Evolutionary conservation across 2,113 vertebrate species (phyloP), one percentile per base, ranked within the genome.

Genomic region (Gavialis gangeticus): DNA sequence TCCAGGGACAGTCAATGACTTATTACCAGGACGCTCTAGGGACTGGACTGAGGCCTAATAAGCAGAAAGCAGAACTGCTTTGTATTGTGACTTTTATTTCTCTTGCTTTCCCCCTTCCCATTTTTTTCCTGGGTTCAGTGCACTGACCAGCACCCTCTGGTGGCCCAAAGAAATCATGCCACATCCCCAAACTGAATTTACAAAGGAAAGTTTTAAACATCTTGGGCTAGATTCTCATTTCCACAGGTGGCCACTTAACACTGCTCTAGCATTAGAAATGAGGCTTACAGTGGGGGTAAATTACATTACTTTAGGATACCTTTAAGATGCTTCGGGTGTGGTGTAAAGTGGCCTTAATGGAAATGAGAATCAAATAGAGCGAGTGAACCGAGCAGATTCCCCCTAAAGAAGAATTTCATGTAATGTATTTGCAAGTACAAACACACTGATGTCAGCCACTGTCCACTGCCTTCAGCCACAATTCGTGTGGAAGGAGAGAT

Each of bases 81-180:
- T 77, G 28, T 24, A 27, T 79, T 62, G 15, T 12, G 14, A 60
- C 77, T 79, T 62, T 62, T 24, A 62, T 22, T 3, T 9, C 30
- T 46, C 14, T 46, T 60, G 16, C 30, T 24, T 54, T 64, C 67
- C 64, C 76, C 12, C 62, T 21, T 27, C 75, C 21, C 46, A 17
- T 66, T 84, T 62, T 18, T 25, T 55, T 22, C 46, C 4, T 75
- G 19, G 54, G 11, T 14, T 18, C 4, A 76, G 21, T 80, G 56
- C 24, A 10, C 90, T 30, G 79, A 63, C 56, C 92, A 63, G 89
- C 85, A 27, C 90, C 90, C 90, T 30, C 85, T 89, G 83, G 80
- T 75, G 87, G 83, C 34, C 2, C 25, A 22, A 56, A 71, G 30
- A 16, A 82, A 59, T 69, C 63, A 64, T 54, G 79, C 10, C 34